These are phyloP conservation scores for Lasioglossum malachurum DNA, from an alignment of 2,888 invertebrate species.

Conservation along the genomic window DNA sequence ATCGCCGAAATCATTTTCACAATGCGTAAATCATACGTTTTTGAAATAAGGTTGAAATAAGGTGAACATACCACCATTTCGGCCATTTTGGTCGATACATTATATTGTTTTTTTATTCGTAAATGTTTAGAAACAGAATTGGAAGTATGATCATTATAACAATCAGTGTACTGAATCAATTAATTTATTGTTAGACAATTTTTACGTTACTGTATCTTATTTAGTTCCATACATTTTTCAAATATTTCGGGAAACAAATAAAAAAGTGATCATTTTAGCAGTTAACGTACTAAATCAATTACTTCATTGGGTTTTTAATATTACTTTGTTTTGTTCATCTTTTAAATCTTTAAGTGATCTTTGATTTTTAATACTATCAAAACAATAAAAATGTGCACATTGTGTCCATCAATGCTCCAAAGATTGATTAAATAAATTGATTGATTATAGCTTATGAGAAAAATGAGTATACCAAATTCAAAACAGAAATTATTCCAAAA, in stretches of 20 bases:
- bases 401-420: neutral
- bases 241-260: neutral
- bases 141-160: neutral
- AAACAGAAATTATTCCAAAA: neutral
- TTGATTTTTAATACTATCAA: no score
- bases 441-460: no score
- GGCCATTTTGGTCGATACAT: neutral
- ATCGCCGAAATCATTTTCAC: neutral
- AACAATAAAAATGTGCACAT: no score
- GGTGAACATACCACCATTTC: neutral
- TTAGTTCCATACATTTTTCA: neutral
- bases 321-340: no score
- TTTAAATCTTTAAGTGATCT: no score
- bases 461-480: neutral
- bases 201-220: neutral
- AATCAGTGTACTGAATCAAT: neutral
- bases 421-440: neutral
- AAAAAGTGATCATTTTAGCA: neutral
- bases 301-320: no score
- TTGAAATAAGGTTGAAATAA: neutral
- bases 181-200: neutral
- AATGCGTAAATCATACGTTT: neutral
- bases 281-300: no score
- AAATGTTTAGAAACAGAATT: neutral
- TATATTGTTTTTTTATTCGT: neutral